Evolutionary conservation across 2,797 vertebrate species (phyloP), one percentile per base, ranked within the genome.

Genomic region (Hydrophis major): DNA sequence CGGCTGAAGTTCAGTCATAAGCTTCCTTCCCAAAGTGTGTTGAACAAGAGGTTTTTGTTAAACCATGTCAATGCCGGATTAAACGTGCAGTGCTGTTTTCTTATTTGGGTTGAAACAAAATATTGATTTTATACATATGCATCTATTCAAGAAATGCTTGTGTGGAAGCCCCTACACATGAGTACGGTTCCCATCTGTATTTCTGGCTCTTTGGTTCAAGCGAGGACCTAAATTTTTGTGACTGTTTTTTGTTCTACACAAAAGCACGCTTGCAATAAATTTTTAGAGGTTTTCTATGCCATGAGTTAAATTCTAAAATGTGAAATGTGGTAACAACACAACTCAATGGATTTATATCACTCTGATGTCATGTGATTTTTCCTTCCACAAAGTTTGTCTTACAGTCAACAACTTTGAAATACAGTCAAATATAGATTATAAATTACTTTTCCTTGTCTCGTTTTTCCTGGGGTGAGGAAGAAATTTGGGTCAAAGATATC

Each of bases 231-330:
- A 94, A 83, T 91, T 96, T 96, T 95, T 93, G 94, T 96, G 95
- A 94, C 96, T 95, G 94, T 92, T 95, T 96, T 91, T 96, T 95
- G 95, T 95, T 96, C 95, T 95, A 96, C 95, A 95, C 96, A 91
- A 95, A 96, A 94, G 93, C 96, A 95, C 50, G 92, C 95, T 97
- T 96, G 96, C 96, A 96, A 96, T 96, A 95, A 93, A 95, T 96
- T 97, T 96, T 97, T 97, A 97, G 95, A 86, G 94, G 93, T 97
- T 97, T 96, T 96, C 92, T 95, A 96, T 92, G 94, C 95, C 95
- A 94, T 94, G 95, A 96, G 96, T 94, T 97, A 94, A 96, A 96
- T 95, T 95, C 96, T 87, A 93, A 96, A 96, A 94, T 91, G 95
- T 97, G 96, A 97, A 95, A 93, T 95, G 93, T 94, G 96, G 93